A percentile compares a stretch with the other conserved stretches of the same genome.
These are phyloP conservation scores for Alosa sapidissima DNA, from an alignment of 2,797 vertebrate genomes.

Conservation along the genomic window DNA sequence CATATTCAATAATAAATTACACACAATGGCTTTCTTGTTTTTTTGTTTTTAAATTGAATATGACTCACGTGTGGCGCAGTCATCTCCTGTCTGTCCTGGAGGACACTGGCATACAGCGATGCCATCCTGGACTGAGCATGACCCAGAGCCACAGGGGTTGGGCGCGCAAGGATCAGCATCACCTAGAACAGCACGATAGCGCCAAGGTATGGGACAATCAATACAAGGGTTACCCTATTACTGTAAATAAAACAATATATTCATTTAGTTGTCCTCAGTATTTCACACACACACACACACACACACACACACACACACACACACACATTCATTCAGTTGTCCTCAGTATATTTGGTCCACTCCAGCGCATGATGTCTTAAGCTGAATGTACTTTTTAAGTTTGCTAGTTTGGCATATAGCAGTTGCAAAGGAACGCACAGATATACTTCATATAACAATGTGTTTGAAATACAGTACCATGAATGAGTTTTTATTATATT, in stretches of 20 bases:
- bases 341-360: too few relatives aligned
- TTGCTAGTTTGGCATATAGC: neutral
- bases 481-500: too few relatives aligned
- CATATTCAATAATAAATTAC: neutral
- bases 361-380: neutral
- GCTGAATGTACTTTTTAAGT: neutral
- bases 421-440: neutral
- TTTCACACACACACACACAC: too few relatives aligned
- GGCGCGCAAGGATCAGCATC: conserved; percentile 58
- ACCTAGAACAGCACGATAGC: conserved; percentile 23
- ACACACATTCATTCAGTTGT: too few relatives aligned
- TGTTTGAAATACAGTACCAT: too few relatives aligned
- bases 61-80: conserved; percentile 59
- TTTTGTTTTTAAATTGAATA: neutral
- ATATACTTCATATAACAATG: neutral
- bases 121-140: conserved; percentile 60
- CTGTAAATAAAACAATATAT: neutral
- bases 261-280: too few relatives aligned
- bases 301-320: too few relatives aligned
- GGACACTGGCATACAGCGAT: conserved; percentile 60
- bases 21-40: neutral
- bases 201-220: neutral
- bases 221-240: neutral
- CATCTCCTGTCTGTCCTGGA: conserved; percentile 52
- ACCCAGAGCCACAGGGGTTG: conserved; percentile 61